Evolutionary conservation across 2,888 invertebrate species (phyloP), one percentile per base, ranked within the genome.

Genomic region (Caenorhabditis plicata): DNA sequence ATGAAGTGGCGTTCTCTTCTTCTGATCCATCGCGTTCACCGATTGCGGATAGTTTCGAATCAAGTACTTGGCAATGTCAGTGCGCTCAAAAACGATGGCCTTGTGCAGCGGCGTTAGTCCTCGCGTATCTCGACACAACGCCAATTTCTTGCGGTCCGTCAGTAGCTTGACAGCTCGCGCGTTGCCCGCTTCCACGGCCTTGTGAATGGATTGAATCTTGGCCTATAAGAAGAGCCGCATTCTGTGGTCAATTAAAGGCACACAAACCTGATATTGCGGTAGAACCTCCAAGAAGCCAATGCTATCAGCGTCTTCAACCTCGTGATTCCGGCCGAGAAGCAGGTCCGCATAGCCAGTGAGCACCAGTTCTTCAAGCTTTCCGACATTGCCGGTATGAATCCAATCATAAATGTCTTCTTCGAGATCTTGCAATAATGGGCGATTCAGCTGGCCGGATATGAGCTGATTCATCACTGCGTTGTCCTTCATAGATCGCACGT

Each of bases 271-370:
- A 64, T 89, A 86, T 39, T 85, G 85, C 0, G 88, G 88, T n/a
- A 92, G 89, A n/a, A 90, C 90, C 75, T 91, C 90, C 45, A 94
- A 84, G 81, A 94, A 93, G 75, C 87, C 85, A 67, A 87, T 84
- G 11, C 87, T 86, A 32, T 80, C 81, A 2, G 71, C 64, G 39
- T 80, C 79, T 35, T 80, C 77, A 3, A 62, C 66, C 39, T 65
- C 65, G 45, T 66, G 58, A 48, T 75, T 85, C 85, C 88, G 87
- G 4, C 52, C 89, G 87, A 75, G 89, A 82, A 75, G 91, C 84
- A 83, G 88, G 86, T 64, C 88, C 85, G 93, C 93, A 79, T 92
- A 89, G 3, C 93, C 93, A 73, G 89, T 90, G 20, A 94, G 84
- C 13, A 94, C 91, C 74, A 93, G 84, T 45, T 89, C 87, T 23